Conservation (phyloP, 2,888 invertebrate species). For the Metellina segmentata region DNA sequence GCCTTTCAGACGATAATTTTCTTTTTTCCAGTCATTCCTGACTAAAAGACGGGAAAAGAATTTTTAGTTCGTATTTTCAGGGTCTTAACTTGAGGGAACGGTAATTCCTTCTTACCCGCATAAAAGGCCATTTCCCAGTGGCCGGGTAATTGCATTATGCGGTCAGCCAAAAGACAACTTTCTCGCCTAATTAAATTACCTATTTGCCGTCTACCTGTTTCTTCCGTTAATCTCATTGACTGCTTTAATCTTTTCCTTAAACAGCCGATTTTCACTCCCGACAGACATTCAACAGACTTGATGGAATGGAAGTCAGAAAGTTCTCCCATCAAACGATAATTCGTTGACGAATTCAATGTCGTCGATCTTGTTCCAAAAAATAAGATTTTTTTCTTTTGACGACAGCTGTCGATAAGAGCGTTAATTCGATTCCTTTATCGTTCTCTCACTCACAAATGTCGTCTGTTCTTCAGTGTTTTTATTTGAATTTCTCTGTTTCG, state of each 20-base stretch:
- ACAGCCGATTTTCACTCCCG: background rate
- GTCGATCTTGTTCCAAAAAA: slow-evolving; percentile 13
- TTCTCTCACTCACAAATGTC: slow-evolving; percentile 56
- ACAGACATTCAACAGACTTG: background rate
- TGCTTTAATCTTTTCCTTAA: slow-evolving; percentile 20
- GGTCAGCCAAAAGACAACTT: slow-evolving; percentile 11
- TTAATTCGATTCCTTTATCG: slow-evolving; percentile 56
- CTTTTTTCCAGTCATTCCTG: too few relatives aligned
- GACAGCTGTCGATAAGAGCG: slow-evolving; percentile 35
- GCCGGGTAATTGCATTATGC: slow-evolving; percentile 38
- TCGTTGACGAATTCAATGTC: slow-evolving; percentile 19
- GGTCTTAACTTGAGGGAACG: background rate
- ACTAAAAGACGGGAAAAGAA: too few relatives aligned
- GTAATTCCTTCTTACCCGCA: background rate
- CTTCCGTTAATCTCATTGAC: background rate
- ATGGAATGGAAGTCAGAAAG: background rate
- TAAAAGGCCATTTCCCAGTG: background rate
- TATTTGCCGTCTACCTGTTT: slow-evolving; percentile 11
- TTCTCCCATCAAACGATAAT: background rate
- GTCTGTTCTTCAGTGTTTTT: slow-evolving; percentile 1
- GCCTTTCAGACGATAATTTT: too few relatives aligned
- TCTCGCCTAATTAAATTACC: slow-evolving; percentile 25
- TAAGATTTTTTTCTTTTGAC: slow-evolving; percentile 8
- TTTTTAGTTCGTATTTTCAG: too few relatives aligned
- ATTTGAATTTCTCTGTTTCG: slow-evolving; percentile 19